These are phyloP conservation scores for Leguminivora glycinivorella DNA, from an alignment of 1,140 invertebrate genomes.

Conservation along the genomic window DNA sequence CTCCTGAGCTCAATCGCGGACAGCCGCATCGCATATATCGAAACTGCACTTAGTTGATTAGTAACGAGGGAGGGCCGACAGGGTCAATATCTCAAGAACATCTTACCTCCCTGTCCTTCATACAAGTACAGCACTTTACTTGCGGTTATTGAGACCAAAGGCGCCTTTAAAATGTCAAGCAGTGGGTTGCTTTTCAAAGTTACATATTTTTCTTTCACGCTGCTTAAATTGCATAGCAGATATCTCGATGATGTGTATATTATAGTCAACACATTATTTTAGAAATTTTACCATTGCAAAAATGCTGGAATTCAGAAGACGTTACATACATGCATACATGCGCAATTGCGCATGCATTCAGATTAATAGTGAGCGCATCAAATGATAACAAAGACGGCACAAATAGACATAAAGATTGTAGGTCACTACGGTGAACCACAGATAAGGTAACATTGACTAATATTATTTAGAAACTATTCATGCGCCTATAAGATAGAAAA, in stretches of 20 bases:
- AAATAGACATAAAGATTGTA: conserved; percentile 22
- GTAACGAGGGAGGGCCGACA: no score
- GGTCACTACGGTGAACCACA: conserved; percentile 17
- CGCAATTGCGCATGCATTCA: no score
- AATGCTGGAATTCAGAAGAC: neutral
- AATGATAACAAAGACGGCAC: neutral
- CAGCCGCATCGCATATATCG: neutral
- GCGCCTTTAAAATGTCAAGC: no score
- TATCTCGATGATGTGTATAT: no score
- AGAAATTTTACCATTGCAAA: neutral
- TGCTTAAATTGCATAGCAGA: no score
- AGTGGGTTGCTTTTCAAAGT: no score
- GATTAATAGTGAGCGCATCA: neutral
- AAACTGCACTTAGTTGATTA: neutral
- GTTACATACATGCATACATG: neutral
- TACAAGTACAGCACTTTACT: no score
- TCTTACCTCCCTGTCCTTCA: no score
- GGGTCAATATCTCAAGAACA: no score
- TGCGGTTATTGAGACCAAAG: no score
- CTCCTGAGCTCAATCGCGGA: neutral
- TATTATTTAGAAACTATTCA: neutral
- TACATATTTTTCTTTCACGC: no score
- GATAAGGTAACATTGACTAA: conserved; percentile 13
- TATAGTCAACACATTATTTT: neutral
- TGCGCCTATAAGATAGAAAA: neutral